Conservation (phyloP, 2,888 invertebrate species). For the Resseliella maxima region DNA sequence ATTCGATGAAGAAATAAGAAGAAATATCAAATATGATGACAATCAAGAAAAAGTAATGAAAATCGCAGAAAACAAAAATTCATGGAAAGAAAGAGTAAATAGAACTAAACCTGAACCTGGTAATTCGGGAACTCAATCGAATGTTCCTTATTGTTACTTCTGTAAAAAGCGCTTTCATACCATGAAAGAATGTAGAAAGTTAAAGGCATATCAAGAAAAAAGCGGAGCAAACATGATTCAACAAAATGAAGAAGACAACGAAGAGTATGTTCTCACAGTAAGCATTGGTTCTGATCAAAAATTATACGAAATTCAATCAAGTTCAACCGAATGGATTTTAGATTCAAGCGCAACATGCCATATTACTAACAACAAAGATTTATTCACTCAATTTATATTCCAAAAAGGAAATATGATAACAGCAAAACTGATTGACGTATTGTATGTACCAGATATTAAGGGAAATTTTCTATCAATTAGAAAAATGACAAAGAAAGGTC, state of each 20-base stretch:
- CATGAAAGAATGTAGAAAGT: not conserved
- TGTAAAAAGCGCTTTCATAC: not conserved
- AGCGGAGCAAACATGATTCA: not conserved
- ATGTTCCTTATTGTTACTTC: not conserved
- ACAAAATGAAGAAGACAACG: not conserved
- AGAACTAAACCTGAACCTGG: too few species aligned
- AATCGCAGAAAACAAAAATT: not conserved
- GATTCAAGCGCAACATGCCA: slow-evolving; percentile 32
- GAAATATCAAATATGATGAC: not conserved
- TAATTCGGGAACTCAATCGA: too few species aligned
- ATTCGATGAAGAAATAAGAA: slow-evolving; percentile 4
- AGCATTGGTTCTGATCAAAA: too few species aligned
- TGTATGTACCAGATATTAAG: slow-evolving; percentile 58
- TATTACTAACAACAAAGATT: not conserved
- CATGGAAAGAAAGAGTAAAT: not conserved
- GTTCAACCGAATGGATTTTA: not conserved
- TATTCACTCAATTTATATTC: not conserved
- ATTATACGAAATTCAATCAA: not conserved
- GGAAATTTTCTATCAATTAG: slow-evolving; percentile 58
- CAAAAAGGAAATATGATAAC: not conserved
- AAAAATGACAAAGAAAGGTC: slow-evolving; percentile 42
- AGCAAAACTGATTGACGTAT: slow-evolving; percentile 58
- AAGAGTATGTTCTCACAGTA: too few species aligned
- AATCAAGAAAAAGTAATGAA: not conserved
- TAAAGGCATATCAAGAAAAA: not conserved